Evolutionary conservation across 2,797 vertebrate genomes (phyloP).

Genomic region (Syngnathus rostellatus): DNA sequence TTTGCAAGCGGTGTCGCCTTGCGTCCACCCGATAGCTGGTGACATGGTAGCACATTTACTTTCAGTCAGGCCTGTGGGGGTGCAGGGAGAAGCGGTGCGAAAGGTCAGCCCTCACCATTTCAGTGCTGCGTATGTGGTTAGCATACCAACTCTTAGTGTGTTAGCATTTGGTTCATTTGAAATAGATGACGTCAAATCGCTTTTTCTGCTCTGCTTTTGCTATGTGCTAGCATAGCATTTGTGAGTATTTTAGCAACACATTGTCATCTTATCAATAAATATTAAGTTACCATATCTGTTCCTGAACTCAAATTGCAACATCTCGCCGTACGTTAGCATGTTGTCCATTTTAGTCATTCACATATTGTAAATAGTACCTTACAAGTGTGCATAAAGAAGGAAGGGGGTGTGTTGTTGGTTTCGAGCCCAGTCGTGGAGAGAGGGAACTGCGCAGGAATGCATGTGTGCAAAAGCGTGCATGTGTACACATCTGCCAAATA

Average conservation of each 20-base stretch:
- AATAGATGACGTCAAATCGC: background rate
- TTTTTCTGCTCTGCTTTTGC: no score
- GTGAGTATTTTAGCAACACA: no score
- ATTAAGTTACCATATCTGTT: background rate
- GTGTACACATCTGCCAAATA: background rate
- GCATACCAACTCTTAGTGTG: background rate
- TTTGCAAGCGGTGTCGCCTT: constrained; percentile 4
- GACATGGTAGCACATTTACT: constrained; percentile 4
- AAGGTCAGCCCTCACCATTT: background rate
- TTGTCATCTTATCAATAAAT: no score
- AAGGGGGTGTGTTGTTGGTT: background rate
- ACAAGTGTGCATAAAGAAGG: background rate
- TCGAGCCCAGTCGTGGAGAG: background rate
- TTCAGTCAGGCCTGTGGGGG: background rate
- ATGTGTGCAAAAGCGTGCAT: background rate
- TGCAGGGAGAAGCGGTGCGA: background rate
- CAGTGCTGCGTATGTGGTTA: background rate
- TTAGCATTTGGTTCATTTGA: background rate
- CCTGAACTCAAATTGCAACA: no score
- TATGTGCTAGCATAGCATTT: background rate
- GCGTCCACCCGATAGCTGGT: background rate
- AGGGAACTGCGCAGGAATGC: background rate
- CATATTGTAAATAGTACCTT: background rate
- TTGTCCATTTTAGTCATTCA: background rate
- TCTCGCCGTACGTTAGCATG: background rate